phyloP scores from a whole-genome alignment of 53 echinoderm and acorn worm genomes.

The Patiria pectinifera region DNA sequence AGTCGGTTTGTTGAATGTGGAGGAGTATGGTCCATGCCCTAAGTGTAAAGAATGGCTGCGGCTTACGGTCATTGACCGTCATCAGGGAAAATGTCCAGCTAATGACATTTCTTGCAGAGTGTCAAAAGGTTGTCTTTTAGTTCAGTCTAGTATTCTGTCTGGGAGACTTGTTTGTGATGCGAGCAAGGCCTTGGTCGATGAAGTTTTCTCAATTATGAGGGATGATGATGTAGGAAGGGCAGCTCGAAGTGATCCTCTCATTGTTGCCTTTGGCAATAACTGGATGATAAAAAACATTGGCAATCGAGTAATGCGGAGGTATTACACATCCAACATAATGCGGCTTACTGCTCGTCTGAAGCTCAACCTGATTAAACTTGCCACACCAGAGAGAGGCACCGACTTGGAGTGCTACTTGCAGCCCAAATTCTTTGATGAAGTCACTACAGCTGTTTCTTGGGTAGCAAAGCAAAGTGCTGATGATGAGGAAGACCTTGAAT shows the following conservation, averaged over 20 bases:
- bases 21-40: slow-evolving; percentile 70
- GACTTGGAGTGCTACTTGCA: slow-evolving; percentile 32
- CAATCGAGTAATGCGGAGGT: slow-evolving; percentile 66
- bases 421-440: slow-evolving; percentile 38
- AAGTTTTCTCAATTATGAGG: slow-evolving; percentile 59
- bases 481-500: slow-evolving; percentile 58
- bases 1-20: not conserved
- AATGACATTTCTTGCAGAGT: not conserved
- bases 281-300: slow-evolving; percentile 63
- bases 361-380: slow-evolving; percentile 45
- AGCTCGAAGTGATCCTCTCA: slow-evolving; percentile 51
- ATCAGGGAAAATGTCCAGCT: slow-evolving; percentile 54
- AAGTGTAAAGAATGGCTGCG: slow-evolving; percentile 67
- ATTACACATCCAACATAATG: slow-evolving; percentile 69
- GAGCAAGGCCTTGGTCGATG: slow-evolving; percentile 42
- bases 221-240: slow-evolving; percentile 40
- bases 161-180: slow-evolving; percentile 40
- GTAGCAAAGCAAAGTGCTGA: slow-evolving; percentile 60
- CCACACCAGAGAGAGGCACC: slow-evolving; percentile 37
- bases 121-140: slow-evolving; percentile 43
- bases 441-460: slow-evolving; percentile 39
- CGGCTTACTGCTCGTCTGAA: slow-evolving; percentile 58
- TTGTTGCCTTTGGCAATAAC: slow-evolving; percentile 56
- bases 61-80: slow-evolving; percentile 46
- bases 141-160: slow-evolving; percentile 58